Conservation (phyloP, 1,140 invertebrate genomes). For the Drosophila baimaii region DNA sequence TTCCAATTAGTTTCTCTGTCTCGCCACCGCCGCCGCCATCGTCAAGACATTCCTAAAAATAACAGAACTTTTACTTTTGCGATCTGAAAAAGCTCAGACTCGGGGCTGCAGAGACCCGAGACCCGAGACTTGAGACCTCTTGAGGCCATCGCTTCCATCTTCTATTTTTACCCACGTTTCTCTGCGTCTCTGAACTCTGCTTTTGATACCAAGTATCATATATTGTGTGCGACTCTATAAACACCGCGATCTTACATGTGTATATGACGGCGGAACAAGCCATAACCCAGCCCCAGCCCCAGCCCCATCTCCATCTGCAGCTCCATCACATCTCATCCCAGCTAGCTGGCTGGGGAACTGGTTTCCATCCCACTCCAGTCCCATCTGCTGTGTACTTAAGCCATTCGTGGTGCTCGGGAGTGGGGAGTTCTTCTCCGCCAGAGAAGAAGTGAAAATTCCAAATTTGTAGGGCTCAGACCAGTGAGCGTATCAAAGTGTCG, state of each 20-base stretch:
- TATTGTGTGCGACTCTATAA: conserved; percentile 64
- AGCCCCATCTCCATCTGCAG: conserved; percentile 1
- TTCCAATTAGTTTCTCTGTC: conserved; percentile 29
- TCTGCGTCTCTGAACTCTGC: conserved; percentile 44
- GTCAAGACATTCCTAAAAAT: conserved; percentile 58
- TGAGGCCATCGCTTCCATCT: conserved; percentile 15
- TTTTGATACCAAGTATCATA: conserved; percentile 63
- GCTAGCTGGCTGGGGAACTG: conserved; percentile 51
- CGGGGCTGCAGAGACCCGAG: conserved; percentile 7
- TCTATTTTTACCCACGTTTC: conserved; percentile 72
- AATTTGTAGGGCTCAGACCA: conserved; percentile 49
- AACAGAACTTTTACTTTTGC: conserved; percentile 78
- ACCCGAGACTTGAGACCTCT: conserved; percentile 11
- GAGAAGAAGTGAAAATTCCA: conserved; percentile 62
- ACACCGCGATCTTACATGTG: conserved; percentile 55
- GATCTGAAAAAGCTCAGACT: conserved; percentile 43
- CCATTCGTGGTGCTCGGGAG: conserved; percentile 34
- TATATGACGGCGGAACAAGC: conserved; percentile 69
- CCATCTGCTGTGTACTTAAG: conserved; percentile 42
- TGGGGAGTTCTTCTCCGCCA: conserved; percentile 40
- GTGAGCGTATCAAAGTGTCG: conserved; percentile 61
- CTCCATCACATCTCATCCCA: conserved; percentile 22
- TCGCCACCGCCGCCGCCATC: conserved; percentile 15
- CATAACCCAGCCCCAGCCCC: conserved; percentile 54
- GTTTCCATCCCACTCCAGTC: conserved; percentile 46